Conservation (phyloP, 2,888 invertebrate genomes). For the Coleophora flavipennella region DNA sequence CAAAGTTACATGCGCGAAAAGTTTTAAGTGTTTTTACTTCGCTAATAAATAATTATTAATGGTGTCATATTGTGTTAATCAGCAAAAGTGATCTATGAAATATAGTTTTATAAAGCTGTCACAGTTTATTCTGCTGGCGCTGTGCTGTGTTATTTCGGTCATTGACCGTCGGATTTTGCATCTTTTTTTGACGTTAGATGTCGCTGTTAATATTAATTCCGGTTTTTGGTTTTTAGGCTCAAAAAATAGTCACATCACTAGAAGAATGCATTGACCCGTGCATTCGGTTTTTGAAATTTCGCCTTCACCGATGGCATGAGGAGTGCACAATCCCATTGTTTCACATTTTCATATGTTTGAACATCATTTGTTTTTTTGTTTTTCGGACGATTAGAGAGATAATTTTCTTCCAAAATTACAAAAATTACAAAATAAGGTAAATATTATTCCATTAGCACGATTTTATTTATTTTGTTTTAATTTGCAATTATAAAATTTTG, state of each 20-base stretch:
- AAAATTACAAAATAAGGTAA: conserved; percentile 72
- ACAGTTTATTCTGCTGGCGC: conserved; percentile 57
- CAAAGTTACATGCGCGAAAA: conserved; percentile 67
- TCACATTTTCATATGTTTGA: conserved; percentile 71
- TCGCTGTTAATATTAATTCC: conserved; percentile 44
- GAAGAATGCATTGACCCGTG: conserved; percentile 56
- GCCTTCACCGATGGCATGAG: conserved; percentile 68
- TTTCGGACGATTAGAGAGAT: conserved; percentile 70
- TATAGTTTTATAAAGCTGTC: conserved; percentile 53
- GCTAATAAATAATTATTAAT: conserved; percentile 41
- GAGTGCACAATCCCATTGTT: conserved; percentile 70
- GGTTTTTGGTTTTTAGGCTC: conserved; percentile 58
- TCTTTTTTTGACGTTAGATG: conserved; percentile 50
- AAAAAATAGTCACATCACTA: conserved; percentile 60
- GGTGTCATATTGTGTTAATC: conserved; percentile 58
- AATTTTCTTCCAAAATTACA: conserved; percentile 72
- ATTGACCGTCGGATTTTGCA: conserved; percentile 70
- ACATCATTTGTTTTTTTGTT: conserved; percentile 73
- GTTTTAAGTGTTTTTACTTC: conserved; percentile 56
- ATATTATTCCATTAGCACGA: conserved; percentile 34
- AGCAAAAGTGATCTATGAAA: conserved; percentile 55
- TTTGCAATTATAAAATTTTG: conserved; percentile 17
- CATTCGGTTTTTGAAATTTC: conserved; percentile 67
- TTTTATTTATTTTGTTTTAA: conserved; percentile 9
- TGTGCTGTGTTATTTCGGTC: conserved; percentile 72